Base-by-base conservation (phyloP, 1,140 invertebrate genomes). In the Hestina assimilis region DNA sequence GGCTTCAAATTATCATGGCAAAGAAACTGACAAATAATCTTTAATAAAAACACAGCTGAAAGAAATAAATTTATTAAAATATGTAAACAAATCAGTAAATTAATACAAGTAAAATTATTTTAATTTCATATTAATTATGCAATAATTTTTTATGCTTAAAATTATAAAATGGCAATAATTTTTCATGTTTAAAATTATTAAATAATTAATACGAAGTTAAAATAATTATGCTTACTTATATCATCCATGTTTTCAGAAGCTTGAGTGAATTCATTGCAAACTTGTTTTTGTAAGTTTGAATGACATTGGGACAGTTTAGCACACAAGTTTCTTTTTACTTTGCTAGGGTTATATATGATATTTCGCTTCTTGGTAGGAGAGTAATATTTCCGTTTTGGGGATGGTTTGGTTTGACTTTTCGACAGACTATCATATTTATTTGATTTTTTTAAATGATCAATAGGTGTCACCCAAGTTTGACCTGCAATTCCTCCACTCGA, bases 301-400 rank as follows among this genome's bases (percentile, higher is more conserved):
- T 20, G 4, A 6, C 20, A 23, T 57, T 42, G 58, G 28, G 35
- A 47, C 6, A 71, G 28, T 12, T 33, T 9, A 31, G 35, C 41
- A 50, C 19, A 53, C 23, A 68, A 35, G 57, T 64, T 68, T 42
- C 66, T 71, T 26, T 63, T 69, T 40, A 35, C 66, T 48, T 63
- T 74, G 14, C 8, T 45, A 28, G 71, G 71, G 61, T 66, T 31
- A 12, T 72, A 38, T 66, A 31, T 33, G 26, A 72, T 11, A 38
- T 28, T 55, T 4, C 70, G 54, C 43, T 83, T 83, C 45, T 80
- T 83, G 2, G 52, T 70, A 41, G 81, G 80, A 15, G 80, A 83
- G 64, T 65, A 83, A 48, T 63, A 83, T 48, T 73, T 80, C 7
- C 59, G 59, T 31, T 45, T 62, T 15, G 63, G 46, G 29, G 46